Base-by-base conservation (phyloP, 2,797 vertebrate species). In the Cephalopachus bancanus region DNA sequence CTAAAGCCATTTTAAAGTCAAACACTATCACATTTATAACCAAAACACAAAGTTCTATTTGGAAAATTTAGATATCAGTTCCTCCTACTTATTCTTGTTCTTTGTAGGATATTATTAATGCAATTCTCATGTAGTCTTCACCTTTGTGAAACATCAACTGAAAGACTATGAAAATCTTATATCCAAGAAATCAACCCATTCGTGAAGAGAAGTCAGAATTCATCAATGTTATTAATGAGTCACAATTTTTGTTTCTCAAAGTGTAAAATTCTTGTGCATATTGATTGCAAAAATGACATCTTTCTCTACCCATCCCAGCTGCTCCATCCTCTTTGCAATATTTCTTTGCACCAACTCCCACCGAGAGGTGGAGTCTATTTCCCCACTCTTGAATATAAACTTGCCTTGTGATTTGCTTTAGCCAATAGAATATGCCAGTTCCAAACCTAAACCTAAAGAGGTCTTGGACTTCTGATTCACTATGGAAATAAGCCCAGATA, bases 11-110 rank as follows among this genome's bases (percentile, higher is more conserved):
- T 89, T 91, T 83, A 87, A 10, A 16, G 71, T 80, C 81, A 94
- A 87, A 71, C 33, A 44, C 30, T 59, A 79, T 62, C 37, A 83
- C 16, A 37, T 84, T 89, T 95, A 44, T 72, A 84, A 87, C 15
- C 57, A 96, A 94, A 92, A 7, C n/a, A 88, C 57, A 62, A 74
- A 96, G 30, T 86, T 90, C 49, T 90, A 49, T 10, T 9, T 84
- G 44, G 55, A 33, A 86, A 96, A 76, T 86, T n/a, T 86, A 78
- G 5, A 7, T 62, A 53, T 67, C 92, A 17, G 28, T 20, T 76
- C 55, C 26, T 87, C 15, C 89, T 78, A 60, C 4, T 57, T 81
- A 79, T 19, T 89, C 24, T 62, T 74, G 10, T 44, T 11, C 51
- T 85, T 64, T 85, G 10, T 62, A 65, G 67, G 17, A n/a, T 30